Evolutionary conservation across 2,113 vertebrate species (phyloP).

Genomic region (Anguilla japonica): DNA sequence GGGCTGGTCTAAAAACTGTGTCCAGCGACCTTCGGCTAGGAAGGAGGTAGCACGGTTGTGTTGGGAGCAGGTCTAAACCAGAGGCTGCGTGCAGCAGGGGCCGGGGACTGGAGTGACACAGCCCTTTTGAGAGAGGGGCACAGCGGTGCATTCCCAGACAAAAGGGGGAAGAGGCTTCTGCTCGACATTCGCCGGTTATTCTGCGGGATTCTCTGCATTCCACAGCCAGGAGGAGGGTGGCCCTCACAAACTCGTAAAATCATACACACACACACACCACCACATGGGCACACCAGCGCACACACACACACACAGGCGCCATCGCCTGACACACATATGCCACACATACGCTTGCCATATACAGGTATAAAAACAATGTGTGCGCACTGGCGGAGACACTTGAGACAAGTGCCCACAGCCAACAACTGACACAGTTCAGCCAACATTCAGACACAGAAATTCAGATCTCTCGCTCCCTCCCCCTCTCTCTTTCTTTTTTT

Average conservation of each 20-base stretch:
- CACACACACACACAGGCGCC: background rate
- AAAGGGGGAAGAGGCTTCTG: background rate
- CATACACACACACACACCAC: constrained; percentile 24
- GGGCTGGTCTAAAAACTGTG: background rate
- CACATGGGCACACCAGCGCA: constrained; percentile 4
- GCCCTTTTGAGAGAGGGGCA: background rate
- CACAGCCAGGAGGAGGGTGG: background rate
- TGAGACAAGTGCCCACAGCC: too few relatives aligned
- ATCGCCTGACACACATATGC: too few relatives aligned
- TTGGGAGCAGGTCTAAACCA: background rate
- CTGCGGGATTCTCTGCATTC: background rate
- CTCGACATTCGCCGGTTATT: background rate
- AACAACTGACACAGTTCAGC: too few relatives aligned
- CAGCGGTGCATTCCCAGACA: background rate
- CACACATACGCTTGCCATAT: background rate
- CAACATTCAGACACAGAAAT: background rate
- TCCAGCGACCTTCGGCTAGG: background rate
- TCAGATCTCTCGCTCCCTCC: too few relatives aligned
- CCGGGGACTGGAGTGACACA: background rate
- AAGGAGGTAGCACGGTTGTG: background rate
- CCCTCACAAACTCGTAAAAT: background rate
- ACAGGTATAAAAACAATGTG: background rate
- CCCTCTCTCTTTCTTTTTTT: background rate
- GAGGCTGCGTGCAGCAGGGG: background rate
- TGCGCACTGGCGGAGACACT: too few relatives aligned